Base-by-base conservation (phyloP, 2,888 invertebrate species). In the Caenorhabditis sp. region DNA sequence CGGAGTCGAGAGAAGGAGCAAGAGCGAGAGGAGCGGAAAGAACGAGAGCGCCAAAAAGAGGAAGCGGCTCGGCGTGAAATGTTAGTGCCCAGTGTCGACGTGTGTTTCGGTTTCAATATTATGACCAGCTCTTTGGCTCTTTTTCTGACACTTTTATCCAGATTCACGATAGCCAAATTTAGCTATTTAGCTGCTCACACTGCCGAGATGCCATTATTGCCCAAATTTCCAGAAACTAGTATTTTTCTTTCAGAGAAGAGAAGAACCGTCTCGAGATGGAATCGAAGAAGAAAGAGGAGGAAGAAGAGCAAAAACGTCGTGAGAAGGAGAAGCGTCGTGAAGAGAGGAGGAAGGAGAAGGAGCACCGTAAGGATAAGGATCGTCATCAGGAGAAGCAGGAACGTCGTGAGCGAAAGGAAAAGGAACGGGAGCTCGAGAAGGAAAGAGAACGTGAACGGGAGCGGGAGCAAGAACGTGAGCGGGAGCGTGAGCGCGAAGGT, bases 1-100 rank as follows among this genome's bases (percentile, higher is more conserved):
- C 77, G 80, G 59, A 75, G 82, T n/a, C 66, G 73, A 44, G 77
- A 86, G 70, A 81, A 82, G 64, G 80, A 86, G 72, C 75, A 79
- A 56, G 84, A 84, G 61, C 72, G 80, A 56, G 70, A 77, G 44
- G 54, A 77, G 56, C 72, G 79, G 28, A 86, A 86, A 28, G 74
- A 83, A 74, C 72, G 54, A 51, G 69, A 85, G 72, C 79, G 74
- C 54, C 72, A 82, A 68, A 58, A 70, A 51, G 64, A 70, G 54
- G 70, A 66, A 56, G 79, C 63, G 31, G 70, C 70, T 38, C 69
- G 69, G 41, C 69, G 69, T 41, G 77, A 77, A 77, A 63, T 63
- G 77, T 77, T 54, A 69, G 77, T 77, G 14, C 49, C n/a, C n/a
- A 47, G 24, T 44, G 63, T 68, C 54, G 51, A n/a, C 38, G 66